A percentile compares a stretch with the other conserved stretches of the same genome.
Conservation (phyloP, 2,797 vertebrate species). For the Phataginus tricuspis region DNA sequence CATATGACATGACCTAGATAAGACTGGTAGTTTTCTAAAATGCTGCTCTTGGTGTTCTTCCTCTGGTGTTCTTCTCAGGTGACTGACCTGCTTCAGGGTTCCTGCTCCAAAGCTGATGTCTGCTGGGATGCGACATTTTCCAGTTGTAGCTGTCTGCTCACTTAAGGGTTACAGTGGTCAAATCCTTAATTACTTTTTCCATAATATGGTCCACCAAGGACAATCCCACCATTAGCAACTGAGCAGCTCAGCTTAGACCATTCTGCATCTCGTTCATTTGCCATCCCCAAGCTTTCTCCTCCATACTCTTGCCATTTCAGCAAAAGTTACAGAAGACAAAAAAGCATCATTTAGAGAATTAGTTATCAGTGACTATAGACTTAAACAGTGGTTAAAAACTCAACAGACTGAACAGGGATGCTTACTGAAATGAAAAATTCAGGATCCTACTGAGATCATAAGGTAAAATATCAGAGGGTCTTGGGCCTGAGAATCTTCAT, state of each 20-base stretch:
- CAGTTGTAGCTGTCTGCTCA: constrained; percentile 59
- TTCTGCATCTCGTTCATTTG: neutral
- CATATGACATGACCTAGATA: too few relatives aligned
- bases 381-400: neutral
- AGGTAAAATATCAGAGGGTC: neutral
- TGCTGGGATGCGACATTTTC: constrained; percentile 64
- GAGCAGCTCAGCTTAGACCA: constrained; percentile 13
- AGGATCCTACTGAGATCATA: neutral
- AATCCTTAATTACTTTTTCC: constrained; percentile 73
- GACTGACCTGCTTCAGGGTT: constrained; percentile 73
- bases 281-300: neutral
- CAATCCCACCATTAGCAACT: constrained; percentile 35
- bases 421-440: neutral
- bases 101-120: constrained; percentile 49
- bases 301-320: neutral
- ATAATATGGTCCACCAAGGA: constrained; percentile 47
- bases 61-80: constrained; percentile 66
- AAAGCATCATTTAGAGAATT: neutral
- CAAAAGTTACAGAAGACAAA: neutral
- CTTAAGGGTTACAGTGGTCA: constrained; percentile 57
- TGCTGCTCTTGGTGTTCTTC: constrained; percentile 73
- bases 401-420: neutral
- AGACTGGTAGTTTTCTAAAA: constrained; percentile 69
- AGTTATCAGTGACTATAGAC: neutral
- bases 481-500: neutral